Evolutionary conservation across 2,113 vertebrate genomes (phyloP), one percentile per base, ranked within the genome.

Genomic region (Ammospiza caudacuta): DNA sequence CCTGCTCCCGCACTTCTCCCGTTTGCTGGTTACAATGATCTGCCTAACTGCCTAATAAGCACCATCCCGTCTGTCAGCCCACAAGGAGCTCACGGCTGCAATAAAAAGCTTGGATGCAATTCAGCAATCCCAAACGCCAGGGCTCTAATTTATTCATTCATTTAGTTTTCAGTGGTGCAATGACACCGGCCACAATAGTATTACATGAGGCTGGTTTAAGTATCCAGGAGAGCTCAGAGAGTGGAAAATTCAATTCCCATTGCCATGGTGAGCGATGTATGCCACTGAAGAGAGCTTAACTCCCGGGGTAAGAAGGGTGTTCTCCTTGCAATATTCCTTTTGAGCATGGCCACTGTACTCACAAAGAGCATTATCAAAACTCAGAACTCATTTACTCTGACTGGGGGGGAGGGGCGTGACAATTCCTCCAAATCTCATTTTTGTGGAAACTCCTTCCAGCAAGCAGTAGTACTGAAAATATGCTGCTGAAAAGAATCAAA

Each of bases 221-320:
- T 89, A 96, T 95, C 93, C 95, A 91, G 85, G 95, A 88, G 92
- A 92, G 87, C 83, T 94, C 92, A 89, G 91, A 51, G 64, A 95
- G 94, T 69, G 43, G 91, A 95, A 97, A 97, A 98, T 98, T 97
- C 97, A 97, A 91, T 97, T 97, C 96, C 83, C 87, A 98, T 97
- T 94, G 94, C 97, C 96, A 98, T 97, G 97, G 97, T 97, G 95
- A 98, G 93, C 12, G 1, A 92, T 77, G 67, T 89, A 47, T 68
- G 57, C 39, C 35, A 61, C 73, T 20, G 28, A 92, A 90, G 92
- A 84, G 28, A 89, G 92, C 66, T 87, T 94, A 94, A 63, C 59
- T 86, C 93, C 77, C 88, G 68, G 67, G 62, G 74, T 91, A 46
- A 95, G 89, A 66, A 90, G 87, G 92, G 87, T 94, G 94, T 92